These are phyloP conservation scores for Anguilla rostrata DNA, from an alignment of 2,113 vertebrate species.

Conservation along the genomic window DNA sequence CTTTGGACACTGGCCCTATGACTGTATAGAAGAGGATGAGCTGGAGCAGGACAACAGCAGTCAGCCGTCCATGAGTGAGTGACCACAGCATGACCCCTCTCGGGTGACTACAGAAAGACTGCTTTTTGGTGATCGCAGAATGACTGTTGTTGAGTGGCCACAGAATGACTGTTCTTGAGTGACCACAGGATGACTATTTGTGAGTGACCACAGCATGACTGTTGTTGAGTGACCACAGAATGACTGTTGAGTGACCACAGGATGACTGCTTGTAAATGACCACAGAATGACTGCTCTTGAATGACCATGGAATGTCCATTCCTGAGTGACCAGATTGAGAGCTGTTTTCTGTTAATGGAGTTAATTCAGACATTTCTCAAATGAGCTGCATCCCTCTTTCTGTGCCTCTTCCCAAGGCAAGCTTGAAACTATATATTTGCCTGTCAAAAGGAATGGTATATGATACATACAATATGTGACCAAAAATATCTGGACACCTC, in stretches of 20 bases:
- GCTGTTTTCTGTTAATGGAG: background rate
- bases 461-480: no score
- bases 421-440: background rate
- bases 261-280: background rate
- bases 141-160: background rate
- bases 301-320: background rate
- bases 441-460: background rate
- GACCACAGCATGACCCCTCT: constrained; percentile 50
- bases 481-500: no score
- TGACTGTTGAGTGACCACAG: background rate
- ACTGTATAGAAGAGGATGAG: constrained; percentile 79
- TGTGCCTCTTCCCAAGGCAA: background rate
- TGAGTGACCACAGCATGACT: background rate
- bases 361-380: background rate
- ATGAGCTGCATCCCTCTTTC: background rate
- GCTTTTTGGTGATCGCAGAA: background rate
- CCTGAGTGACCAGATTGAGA: background rate
- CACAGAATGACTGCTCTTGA: background rate
- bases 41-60: constrained; percentile 69
- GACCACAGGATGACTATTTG: background rate
- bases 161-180: background rate
- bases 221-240: background rate
- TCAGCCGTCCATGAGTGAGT: constrained; percentile 73
- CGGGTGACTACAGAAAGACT: background rate
- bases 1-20: constrained; percentile 69